A percentile compares a stretch with the other conserved stretches of the same genome.
Evolutionary conservation across 2,888 invertebrate genomes (phyloP).

Genomic region (Sesamia inferens): DNA sequence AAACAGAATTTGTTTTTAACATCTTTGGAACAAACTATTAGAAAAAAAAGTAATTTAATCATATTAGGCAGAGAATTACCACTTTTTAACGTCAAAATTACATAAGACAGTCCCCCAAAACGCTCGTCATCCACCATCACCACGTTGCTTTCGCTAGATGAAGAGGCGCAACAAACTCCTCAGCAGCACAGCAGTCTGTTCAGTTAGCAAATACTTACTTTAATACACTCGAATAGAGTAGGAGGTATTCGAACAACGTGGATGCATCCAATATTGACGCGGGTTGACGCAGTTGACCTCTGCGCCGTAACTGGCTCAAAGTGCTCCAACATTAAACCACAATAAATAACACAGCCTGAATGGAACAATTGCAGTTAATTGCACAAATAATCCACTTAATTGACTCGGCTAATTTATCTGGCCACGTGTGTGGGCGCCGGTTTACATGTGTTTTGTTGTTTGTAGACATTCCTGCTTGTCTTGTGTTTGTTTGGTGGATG

Average conservation of each 20-base stretch:
- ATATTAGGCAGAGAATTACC: too few species aligned
- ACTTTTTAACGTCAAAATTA: too few species aligned
- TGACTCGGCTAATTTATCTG: conserved; percentile 69
- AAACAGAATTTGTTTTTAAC: too few species aligned
- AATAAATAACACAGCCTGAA: conserved; percentile 59
- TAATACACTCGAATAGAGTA: too few species aligned
- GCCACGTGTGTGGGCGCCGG: conserved; percentile 62
- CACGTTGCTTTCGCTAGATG: too few species aligned
- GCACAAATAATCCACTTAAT: conserved; percentile 76
- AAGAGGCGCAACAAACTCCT: too few species aligned
- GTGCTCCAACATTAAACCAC: conserved; percentile 50
- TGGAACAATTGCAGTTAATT: conserved; percentile 74
- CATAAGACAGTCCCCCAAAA: too few species aligned
- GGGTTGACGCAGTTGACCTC: conserved; percentile 36
- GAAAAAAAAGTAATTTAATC: too few species aligned
- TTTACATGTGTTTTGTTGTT: conserved; percentile 30
- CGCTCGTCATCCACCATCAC: too few species aligned
- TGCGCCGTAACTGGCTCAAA: conserved; percentile 44
- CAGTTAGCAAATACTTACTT: too few species aligned
- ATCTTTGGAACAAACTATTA: too few species aligned
- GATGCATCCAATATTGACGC: conserved; percentile 33
- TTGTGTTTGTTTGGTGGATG: conserved; percentile 11
- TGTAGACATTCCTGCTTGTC: conserved; percentile 22
- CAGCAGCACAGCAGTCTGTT: too few species aligned
- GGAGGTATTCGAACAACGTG: background rate